Percentiles rank a stretch among this genome's conserved stretches.
Evolutionary conservation across 2,797 vertebrate genomes (phyloP).

Genomic region (Podarcis lilfordi): DNA sequence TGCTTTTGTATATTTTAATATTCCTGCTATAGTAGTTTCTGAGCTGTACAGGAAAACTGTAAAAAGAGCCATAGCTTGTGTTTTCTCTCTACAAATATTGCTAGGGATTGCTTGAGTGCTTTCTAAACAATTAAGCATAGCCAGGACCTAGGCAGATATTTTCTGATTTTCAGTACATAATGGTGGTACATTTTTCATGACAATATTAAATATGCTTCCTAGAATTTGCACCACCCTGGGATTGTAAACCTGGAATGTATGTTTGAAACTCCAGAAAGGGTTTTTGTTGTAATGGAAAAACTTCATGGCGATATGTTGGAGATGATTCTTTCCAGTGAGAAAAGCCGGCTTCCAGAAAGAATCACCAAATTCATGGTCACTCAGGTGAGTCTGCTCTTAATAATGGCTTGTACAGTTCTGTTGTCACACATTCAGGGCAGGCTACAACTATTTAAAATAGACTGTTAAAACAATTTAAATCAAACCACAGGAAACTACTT

Average conservation of each 20-base stretch:
- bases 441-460: too few species aligned
- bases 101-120: slow-evolving; percentile 4
- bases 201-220: slow-evolving; percentile 45
- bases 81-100: background rate
- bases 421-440: background rate
- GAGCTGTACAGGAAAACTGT: background rate
- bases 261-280: slow-evolving; percentile 97
- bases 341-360: slow-evolving; percentile 94
- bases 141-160: background rate
- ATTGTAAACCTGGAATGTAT: slow-evolving; percentile 99
- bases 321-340: slow-evolving; percentile 98
- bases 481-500: too few species aligned
- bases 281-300: slow-evolving; percentile 99
- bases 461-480: too few species aligned
- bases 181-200: slow-evolving; percentile 5
- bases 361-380: slow-evolving; percentile 98
- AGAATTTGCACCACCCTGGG: slow-evolving; percentile 98
- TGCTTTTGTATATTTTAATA: background rate
- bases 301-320: slow-evolving; percentile 98
- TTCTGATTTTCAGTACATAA: background rate
- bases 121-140: background rate
- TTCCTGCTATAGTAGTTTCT: background rate
- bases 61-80: background rate
- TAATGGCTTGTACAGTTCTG: background rate
- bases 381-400: slow-evolving; percentile 86